Conservation (phyloP, 2,797 vertebrate genomes). For the Salarias fasciatus region DNA sequence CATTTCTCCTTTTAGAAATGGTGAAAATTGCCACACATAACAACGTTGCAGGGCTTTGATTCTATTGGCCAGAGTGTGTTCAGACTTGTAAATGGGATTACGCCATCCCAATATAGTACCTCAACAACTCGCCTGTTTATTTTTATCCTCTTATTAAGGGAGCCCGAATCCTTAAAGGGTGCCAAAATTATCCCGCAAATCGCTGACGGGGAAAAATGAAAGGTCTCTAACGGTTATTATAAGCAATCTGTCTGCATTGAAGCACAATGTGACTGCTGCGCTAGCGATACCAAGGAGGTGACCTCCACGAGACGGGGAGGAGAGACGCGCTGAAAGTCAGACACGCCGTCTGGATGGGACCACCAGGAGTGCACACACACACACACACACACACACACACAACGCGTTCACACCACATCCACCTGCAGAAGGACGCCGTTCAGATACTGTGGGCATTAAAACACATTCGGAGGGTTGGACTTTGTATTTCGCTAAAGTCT, state of each 20-base stretch:
- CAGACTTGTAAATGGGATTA: conserved; percentile 87
- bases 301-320: conserved; percentile 78
- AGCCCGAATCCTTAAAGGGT: conserved; percentile 83
- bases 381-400: conserved; percentile 15
- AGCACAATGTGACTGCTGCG: conserved; percentile 87
- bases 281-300: conserved; percentile 84
- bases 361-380: conserved; percentile 63
- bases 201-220: conserved; percentile 88
- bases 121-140: conserved; percentile 85
- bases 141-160: conserved; percentile 87
- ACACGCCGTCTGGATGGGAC: conserved; percentile 75
- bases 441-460: too few relatives aligned
- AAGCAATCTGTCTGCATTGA: conserved; percentile 86
- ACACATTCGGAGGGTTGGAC: too few relatives aligned
- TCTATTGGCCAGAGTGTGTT: conserved; percentile 78
- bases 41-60: conserved; percentile 73
- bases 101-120: conserved; percentile 84
- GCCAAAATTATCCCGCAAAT: conserved; percentile 87
- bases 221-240: conserved; percentile 87
- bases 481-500: too few relatives aligned
- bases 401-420: conserved; percentile 8
- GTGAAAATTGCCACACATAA: conserved; percentile 82
- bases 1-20: conserved; percentile 84
- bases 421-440: conserved; percentile 41
- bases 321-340: conserved; percentile 79